Percentiles rank a stretch among this genome's conserved stretches.
These are phyloP conservation scores for Catharus ustulatus DNA, from an alignment of 2,797 vertebrate genomes.

Conservation along the genomic window DNA sequence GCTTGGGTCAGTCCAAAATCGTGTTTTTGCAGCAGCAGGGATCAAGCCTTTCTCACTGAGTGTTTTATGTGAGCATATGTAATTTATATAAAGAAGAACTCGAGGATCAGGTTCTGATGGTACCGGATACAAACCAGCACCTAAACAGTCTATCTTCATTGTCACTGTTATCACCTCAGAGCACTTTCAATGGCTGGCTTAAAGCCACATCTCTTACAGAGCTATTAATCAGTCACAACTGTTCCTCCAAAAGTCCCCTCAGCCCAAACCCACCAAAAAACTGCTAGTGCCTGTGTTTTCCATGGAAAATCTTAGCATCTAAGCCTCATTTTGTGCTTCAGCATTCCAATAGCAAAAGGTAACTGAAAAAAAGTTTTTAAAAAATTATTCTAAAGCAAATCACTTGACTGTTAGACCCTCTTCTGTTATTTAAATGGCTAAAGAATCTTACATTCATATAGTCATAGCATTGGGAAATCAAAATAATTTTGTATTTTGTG, in stretches of 20 bases:
- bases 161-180: not conserved
- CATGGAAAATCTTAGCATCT: not conserved
- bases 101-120: not conserved
- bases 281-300: not conserved
- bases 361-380: not conserved
- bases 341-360: not conserved
- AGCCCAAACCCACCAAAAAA: not conserved
- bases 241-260: not conserved
- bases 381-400: not conserved
- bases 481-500: not conserved
- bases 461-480: not conserved
- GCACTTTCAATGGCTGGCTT: not conserved
- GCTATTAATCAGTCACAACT: not conserved
- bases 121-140: not conserved
- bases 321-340: not conserved
- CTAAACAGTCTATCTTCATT: not conserved
- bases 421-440: not conserved
- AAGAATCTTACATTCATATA: not conserved
- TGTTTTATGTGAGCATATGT: not conserved
- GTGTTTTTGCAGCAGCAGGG: not conserved
- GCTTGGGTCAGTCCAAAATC: not conserved
- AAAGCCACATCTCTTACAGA: not conserved
- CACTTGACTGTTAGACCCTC: not conserved
- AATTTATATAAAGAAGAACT: not conserved
- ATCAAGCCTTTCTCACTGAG: not conserved